These are phyloP conservation scores for Sinosuthora webbiana DNA, from an alignment of 2,113 vertebrate species.

Conservation along the genomic window DNA sequence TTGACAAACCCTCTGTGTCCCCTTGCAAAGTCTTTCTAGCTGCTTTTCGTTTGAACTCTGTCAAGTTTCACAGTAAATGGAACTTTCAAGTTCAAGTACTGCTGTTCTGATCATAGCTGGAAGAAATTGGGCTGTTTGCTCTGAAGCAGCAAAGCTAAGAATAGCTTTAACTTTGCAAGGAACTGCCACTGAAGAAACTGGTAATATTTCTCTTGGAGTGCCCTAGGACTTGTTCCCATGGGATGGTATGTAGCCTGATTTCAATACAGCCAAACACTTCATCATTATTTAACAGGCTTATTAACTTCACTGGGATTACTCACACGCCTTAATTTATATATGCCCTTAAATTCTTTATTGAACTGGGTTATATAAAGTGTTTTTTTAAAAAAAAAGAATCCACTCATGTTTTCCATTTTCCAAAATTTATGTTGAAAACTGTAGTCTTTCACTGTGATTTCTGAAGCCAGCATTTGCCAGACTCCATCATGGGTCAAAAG, in stretches of 20 bases:
- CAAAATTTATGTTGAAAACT: not conserved
- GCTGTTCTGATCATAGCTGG: not conserved
- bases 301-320: conserved; percentile 13
- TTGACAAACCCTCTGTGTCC: not conserved
- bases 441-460: not conserved
- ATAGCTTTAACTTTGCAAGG: not conserved
- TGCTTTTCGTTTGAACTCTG: not conserved
- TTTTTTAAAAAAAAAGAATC: not conserved
- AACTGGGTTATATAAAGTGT: not conserved
- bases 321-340: not conserved
- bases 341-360: conserved; percentile 2
- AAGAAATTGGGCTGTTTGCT: not conserved
- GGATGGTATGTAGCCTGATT: not conserved
- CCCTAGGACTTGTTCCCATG: not conserved
- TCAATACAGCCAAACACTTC: conserved; percentile 5
- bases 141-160: conserved; percentile 7
- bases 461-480: not conserved
- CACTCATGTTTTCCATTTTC: not conserved
- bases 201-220: not conserved
- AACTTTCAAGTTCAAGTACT: not conserved
- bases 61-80: not conserved
- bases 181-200: not conserved
- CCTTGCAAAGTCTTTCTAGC: not conserved
- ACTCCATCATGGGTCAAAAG: not conserved
- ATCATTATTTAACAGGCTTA: conserved; percentile 1